A percentile compares a stretch with the other conserved stretches of the same genome.
Conservation (phyloP, 2,113 vertebrate species). For the Takifugu bimaculatus region DNA sequence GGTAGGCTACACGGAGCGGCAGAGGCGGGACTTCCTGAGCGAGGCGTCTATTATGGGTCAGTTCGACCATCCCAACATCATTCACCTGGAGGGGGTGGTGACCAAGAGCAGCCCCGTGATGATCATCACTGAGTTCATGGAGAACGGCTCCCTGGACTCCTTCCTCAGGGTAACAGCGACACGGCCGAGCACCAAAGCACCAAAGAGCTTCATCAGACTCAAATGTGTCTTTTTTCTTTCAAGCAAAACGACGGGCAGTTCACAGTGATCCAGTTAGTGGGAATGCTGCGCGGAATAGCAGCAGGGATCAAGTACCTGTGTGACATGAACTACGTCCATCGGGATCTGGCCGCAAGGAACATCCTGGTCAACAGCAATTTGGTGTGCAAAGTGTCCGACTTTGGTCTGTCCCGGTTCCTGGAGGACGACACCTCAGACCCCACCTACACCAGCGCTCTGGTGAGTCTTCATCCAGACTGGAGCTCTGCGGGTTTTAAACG, state of each 20-base stretch:
- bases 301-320: constrained; percentile 95
- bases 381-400: constrained; percentile 96
- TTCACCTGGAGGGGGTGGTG: constrained; percentile 92
- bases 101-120: constrained; percentile 94
- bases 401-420: constrained; percentile 92
- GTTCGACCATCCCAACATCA: constrained; percentile 82
- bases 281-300: constrained; percentile 91
- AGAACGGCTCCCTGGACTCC: constrained; percentile 93
- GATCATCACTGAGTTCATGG: constrained; percentile 98
- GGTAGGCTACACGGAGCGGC: constrained; percentile 57
- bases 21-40: constrained; percentile 58
- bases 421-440: constrained; percentile 95
- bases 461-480: constrained; percentile 55
- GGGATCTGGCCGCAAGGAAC: constrained; percentile 92
- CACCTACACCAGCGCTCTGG: constrained; percentile 94
- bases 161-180: constrained; percentile 84
- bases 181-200: background rate
- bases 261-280: constrained; percentile 95
- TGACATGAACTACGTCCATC: constrained; percentile 95
- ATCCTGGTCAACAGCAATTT: constrained; percentile 98
- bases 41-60: constrained; percentile 77
- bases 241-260: constrained; percentile 98
- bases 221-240: background rate
- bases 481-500: background rate
- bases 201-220: background rate